phyloP scores from a whole-genome alignment of 2,113 vertebrate species.

The Chauna torquata region DNA sequence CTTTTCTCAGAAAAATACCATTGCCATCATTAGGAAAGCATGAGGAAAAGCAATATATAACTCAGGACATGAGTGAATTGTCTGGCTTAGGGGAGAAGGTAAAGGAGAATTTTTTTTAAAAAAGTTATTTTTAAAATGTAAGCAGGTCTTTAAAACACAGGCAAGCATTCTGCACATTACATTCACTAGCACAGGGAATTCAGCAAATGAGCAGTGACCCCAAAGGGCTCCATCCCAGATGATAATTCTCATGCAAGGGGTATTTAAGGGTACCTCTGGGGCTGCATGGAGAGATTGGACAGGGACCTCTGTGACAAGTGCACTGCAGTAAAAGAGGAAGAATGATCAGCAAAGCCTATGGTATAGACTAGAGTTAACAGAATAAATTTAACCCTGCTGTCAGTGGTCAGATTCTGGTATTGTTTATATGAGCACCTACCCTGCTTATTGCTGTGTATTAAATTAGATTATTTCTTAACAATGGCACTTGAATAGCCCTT shows the following conservation, averaged over 20 bases:
- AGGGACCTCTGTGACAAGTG: background rate
- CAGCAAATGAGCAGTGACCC: background rate
- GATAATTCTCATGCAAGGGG: background rate
- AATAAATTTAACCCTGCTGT: background rate
- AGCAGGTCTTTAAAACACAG: slow-evolving; percentile 29
- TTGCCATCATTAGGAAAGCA: background rate
- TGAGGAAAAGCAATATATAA: background rate
- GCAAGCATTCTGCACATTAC: background rate
- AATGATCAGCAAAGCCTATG: background rate
- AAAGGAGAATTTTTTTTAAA: slow-evolving; percentile 10
- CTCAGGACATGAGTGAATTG: background rate
- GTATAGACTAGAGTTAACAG: background rate
- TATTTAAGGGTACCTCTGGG: background rate
- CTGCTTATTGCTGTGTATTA: background rate
- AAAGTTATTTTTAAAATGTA: slow-evolving; percentile 32
- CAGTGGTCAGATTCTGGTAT: background rate
- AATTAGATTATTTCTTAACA: background rate
- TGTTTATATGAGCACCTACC: background rate
- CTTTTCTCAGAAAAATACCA: slow-evolving; percentile 1
- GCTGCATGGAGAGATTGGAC: background rate
- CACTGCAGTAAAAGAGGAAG: background rate
- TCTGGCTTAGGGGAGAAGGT: slow-evolving; percentile 31
- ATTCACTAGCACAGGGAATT: slow-evolving; percentile 7
- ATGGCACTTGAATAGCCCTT: background rate
- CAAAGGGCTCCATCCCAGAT: background rate